Base-by-base conservation (phyloP, 2,888 invertebrate genomes). In the Meteorus colon region DNA sequence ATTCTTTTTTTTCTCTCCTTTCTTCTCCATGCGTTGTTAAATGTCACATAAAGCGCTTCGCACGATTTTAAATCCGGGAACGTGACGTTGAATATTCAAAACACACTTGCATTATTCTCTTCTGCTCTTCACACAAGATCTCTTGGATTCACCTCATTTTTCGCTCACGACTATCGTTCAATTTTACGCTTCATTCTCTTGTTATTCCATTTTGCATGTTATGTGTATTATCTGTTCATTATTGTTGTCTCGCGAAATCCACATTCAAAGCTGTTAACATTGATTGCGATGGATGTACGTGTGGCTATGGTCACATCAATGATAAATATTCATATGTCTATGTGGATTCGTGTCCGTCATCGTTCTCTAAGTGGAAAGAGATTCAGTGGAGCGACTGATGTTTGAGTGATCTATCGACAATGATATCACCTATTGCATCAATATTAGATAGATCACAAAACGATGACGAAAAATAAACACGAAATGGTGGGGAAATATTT, bases 81-180 rank as follows among this genome's bases (percentile, higher is more conserved):
- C 81, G 81, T 81, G 81, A 76, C 79, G 55, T 48, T 78, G 81
- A 78, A 81, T 81, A 80, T 79, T 80, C 79, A 77, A 59, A 78
- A 75, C 79, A 62, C 67, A 65, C 65, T 60, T 37, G 14, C 45
- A n/a, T 16, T 48, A 71, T 59, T 31, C 12, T 12, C 4, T 8
- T 24, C 6, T 37, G 12, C 24, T 24, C 31, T 24, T 55, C 19
- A 55, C n/a, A 55, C n/a, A 55, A 55, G 55, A 55, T 5, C 19
- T 8, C 8, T 55, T 19, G 55, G 55, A 6, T 55, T 19, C 4
- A 4, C 55, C n/a, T 55, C 19, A 55, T 55, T 48, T 48, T 48
- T 48, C 10, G 45, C 10, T 12, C 34, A 16, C 34, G 19, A 19
- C 14, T 73, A 31, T 41, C 55, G 14, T 65, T 65, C 29, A 55